phyloP scores from a whole-genome alignment of 1,140 invertebrate species.

The Dufourea novaeangliae region DNA sequence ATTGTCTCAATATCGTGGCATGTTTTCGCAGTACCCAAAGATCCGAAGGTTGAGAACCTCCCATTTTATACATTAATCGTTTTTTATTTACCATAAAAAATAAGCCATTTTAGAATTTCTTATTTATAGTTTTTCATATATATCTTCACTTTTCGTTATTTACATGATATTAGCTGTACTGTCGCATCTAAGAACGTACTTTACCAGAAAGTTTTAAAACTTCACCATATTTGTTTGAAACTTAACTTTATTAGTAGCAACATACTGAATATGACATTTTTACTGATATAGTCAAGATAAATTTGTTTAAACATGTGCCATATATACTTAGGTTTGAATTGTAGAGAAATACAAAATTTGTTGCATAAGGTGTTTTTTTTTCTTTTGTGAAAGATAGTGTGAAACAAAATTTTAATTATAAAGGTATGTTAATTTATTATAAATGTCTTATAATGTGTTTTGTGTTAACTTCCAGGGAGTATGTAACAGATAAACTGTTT shows the following conservation, averaged over 20 bases:
- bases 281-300: neutral
- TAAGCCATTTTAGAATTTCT: constrained; percentile 16
- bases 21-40: constrained; percentile 31
- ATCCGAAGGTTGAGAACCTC: constrained; percentile 63
- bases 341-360: constrained; percentile 1
- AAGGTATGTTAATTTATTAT: neutral
- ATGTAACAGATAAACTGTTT: neutral
- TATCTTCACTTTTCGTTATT: neutral
- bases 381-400: neutral
- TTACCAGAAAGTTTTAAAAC: constrained; percentile 11
- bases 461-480: constrained; percentile 46
- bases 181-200: constrained; percentile 1
- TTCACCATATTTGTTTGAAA: constrained; percentile 23
- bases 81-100: constrained; percentile 30
- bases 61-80: constrained; percentile 58
- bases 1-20: constrained; percentile 50
- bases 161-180: neutral
- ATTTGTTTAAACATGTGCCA: neutral
- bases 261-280: neutral
- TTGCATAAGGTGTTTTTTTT: neutral
- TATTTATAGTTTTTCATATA: neutral
- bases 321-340: neutral
- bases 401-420: neutral
- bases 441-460: constrained; percentile 3
- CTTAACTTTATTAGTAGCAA: neutral